Conservation (phyloP, 35 echinoderm and acorn worm species). For the Apostichopus californicus region DNA sequence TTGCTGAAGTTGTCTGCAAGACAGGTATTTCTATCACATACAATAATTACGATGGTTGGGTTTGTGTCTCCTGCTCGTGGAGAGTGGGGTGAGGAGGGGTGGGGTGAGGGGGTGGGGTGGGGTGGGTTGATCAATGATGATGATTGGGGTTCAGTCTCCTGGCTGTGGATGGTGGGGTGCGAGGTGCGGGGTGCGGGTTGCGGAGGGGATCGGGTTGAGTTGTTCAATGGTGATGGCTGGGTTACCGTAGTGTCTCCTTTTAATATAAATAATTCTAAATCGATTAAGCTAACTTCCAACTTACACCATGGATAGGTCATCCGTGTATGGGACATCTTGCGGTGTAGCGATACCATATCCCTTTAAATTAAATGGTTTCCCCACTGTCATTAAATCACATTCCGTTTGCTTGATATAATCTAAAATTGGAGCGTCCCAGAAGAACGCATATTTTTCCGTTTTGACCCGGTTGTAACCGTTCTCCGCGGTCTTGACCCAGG, state of each 20-base stretch:
- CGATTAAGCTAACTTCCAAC: neutral
- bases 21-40: neutral
- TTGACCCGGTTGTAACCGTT: conserved; percentile 77
- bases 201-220: too few species aligned
- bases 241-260: too few species aligned
- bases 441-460: conserved; percentile 87
- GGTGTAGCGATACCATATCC: conserved; percentile 98
- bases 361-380: conserved; percentile 97
- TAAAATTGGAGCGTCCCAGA: conserved; percentile 97
- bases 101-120: too few species aligned
- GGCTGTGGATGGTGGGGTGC: too few species aligned
- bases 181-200: too few species aligned
- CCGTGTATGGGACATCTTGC: conserved; percentile 78
- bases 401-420: conserved; percentile 98
- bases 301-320: conserved; percentile 94
- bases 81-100: too few species aligned
- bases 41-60: too few species aligned
- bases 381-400: conserved; percentile 98
- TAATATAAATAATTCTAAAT: too few species aligned
- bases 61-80: too few species aligned
- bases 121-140: too few species aligned
- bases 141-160: too few species aligned
- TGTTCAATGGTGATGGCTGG: too few species aligned
- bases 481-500: conserved; percentile 72
- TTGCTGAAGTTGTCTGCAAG: neutral